Conservation (phyloP, 2,797 vertebrate species). For the Fistularia commersonii region DNA sequence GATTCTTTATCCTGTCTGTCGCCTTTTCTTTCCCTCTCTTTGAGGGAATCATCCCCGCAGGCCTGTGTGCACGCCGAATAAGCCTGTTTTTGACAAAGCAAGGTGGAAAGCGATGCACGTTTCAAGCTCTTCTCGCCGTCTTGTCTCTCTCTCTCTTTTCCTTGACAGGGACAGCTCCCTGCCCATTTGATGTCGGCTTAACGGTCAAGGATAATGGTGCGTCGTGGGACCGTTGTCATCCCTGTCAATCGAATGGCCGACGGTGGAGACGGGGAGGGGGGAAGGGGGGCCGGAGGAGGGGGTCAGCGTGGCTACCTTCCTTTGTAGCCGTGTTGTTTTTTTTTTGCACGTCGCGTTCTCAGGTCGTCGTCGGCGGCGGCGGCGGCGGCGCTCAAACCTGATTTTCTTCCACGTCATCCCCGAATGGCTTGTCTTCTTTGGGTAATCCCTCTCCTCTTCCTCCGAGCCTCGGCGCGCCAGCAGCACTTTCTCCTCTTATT, state of each 20-base stretch:
- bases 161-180: slow-evolving; percentile 89
- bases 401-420: slow-evolving; percentile 70
- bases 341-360: slow-evolving; percentile 68
- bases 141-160: slow-evolving; percentile 48
- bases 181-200: slow-evolving; percentile 93
- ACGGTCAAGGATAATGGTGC: slow-evolving; percentile 98
- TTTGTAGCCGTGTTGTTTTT: slow-evolving; percentile 19
- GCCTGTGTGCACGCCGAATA: slow-evolving; percentile 81
- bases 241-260: slow-evolving; percentile 90
- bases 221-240: slow-evolving; percentile 98
- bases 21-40: slow-evolving; percentile 43
- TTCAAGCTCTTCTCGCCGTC: slow-evolving; percentile 72
- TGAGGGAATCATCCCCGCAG: slow-evolving; percentile 78
- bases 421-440: slow-evolving; percentile 61
- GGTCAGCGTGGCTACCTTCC: slow-evolving; percentile 55
- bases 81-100: slow-evolving; percentile 89
- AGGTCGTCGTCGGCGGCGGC: too few species aligned
- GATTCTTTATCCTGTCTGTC: slow-evolving; percentile 65
- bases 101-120: slow-evolving; percentile 85
- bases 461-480: slow-evolving; percentile 28
- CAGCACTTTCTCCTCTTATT: slow-evolving; percentile 43
- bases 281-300: slow-evolving; percentile 13
- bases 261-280: too few species aligned
- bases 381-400: slow-evolving; percentile 80
- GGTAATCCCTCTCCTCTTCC: slow-evolving; percentile 43